Evolutionary conservation across 2,888 invertebrate species (phyloP), one percentile per base, ranked within the genome.

Genomic region (Callinectes sapidus): DNA sequence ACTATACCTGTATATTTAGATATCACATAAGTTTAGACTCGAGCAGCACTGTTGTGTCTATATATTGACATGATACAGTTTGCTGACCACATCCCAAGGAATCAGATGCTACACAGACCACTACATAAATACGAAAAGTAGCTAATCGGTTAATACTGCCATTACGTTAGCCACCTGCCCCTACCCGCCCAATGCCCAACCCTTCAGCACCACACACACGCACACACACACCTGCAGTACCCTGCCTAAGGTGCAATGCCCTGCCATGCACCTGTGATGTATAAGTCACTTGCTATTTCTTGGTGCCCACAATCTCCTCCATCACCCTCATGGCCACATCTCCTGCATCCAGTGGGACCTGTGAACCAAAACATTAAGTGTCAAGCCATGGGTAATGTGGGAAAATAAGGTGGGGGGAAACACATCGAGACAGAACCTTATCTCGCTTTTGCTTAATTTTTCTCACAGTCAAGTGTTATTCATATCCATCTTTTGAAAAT

Each of bases 261-360:
- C 23, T 23, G 23, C 6, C 61, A 61, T 23, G 61, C 61, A 61
- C 23, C 61, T 61, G 61, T 61, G 61, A 61, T 1, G 61, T 10
- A 48, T 48, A 48, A 48, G 3, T 71, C 71, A 28, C 28, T 1
- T n/a, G 28, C 71, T 81, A 81, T 18, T 90, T 66, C 54, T 92
- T 92, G 16, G 90, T 39, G 42, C 92, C 92, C 18, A 92, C 92
- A n/a, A 92, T 90, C 71, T 90, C 90, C 54, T 77, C 54, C 92
- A 92, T 90, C 71, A 92, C 87, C 77, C 55, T 71, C 61, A 90
- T 42, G 23, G 90, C 92, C n/a, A 87, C 48, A 28, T 90, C 92
- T 61, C 92, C 81, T 6, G 61, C 90, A 90, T 92, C 92, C 5
- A 86, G 39, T 8, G 92, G 92, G 71, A 87, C 87, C 92, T 92